Conservation (phyloP, 2,113 vertebrate genomes). For the Rafetus swinhoei region DNA sequence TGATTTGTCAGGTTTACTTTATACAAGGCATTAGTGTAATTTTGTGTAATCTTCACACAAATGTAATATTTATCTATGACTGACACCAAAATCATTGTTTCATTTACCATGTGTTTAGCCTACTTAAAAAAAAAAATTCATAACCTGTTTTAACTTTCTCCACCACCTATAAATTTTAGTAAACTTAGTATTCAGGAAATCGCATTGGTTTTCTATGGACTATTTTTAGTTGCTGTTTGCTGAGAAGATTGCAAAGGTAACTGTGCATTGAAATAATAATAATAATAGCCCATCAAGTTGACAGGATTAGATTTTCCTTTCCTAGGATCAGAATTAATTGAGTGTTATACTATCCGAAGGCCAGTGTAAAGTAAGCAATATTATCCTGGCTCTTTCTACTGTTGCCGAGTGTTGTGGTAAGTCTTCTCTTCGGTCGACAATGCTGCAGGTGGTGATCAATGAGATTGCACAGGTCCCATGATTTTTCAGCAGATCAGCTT, state of each 20-base stretch:
- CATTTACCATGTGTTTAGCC: not conserved
- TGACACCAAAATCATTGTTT: fast-evolving
- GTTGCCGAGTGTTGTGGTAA: not conserved
- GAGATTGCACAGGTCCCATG: not conserved
- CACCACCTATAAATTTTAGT: slow-evolving; percentile 1
- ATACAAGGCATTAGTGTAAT: too few species aligned
- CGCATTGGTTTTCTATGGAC: slow-evolving; percentile 42
- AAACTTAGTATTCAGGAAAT: slow-evolving; percentile 57
- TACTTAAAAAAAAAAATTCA: not conserved
- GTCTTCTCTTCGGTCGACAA: not conserved
- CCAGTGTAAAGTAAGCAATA: not conserved
- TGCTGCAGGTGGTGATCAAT: not conserved
- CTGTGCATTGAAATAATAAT: not conserved
- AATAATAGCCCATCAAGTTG: not conserved
- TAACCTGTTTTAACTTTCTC: slow-evolving; percentile 21
- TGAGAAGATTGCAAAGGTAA: not conserved
- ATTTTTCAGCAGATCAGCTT: not conserved
- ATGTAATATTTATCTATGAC: not conserved
- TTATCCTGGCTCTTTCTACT: not conserved
- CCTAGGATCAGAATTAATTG: not conserved
- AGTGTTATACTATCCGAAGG: too few species aligned
- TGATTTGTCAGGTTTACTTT: not conserved
- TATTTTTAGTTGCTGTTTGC: slow-evolving; percentile 42
- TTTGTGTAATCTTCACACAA: not conserved
- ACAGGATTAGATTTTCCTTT: not conserved